These are phyloP conservation scores for Anolis carolinensis DNA, from an alignment of 2,113 vertebrate genomes.

Conservation along the genomic window DNA sequence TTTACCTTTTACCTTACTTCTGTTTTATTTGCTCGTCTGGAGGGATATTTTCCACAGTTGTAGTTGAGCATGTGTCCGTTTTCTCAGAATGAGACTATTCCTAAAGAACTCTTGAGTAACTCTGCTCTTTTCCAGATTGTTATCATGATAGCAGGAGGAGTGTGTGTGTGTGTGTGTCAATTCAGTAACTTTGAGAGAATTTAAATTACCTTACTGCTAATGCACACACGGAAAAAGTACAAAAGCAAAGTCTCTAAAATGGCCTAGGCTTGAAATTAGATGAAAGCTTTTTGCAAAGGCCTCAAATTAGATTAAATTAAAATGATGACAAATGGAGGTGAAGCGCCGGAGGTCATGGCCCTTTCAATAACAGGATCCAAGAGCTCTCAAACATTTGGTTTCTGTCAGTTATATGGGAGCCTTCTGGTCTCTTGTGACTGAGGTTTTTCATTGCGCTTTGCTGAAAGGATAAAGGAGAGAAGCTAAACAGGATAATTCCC, in stretches of 20 bases:
- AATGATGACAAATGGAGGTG: conserved; percentile 62
- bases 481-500: conserved; percentile 73
- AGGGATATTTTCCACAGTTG: neutral
- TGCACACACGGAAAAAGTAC: conserved; percentile 2
- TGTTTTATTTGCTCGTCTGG: neutral
- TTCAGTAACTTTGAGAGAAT: neutral
- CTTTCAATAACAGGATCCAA: conserved; percentile 66
- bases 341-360: conserved; percentile 52
- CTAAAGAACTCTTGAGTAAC: neutral
- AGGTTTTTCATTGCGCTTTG: conserved; percentile 64
- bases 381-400: conserved; percentile 52
- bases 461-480: conserved; percentile 70
- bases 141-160: neutral
- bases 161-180: too few relatives aligned
- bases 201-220: neutral
- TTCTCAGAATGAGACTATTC: neutral
- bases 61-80: neutral
- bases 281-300: conserved; percentile 46
- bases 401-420: conserved; percentile 59
- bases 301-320: conserved; percentile 60
- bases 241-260: conserved; percentile 47
- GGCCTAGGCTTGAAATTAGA: conserved; percentile 56
- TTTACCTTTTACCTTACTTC: too few relatives aligned
- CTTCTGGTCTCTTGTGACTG: conserved; percentile 48
- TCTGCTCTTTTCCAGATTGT: neutral